Base-by-base conservation (phyloP, 2,797 vertebrate genomes). In the Phoxinus dragarum region DNA sequence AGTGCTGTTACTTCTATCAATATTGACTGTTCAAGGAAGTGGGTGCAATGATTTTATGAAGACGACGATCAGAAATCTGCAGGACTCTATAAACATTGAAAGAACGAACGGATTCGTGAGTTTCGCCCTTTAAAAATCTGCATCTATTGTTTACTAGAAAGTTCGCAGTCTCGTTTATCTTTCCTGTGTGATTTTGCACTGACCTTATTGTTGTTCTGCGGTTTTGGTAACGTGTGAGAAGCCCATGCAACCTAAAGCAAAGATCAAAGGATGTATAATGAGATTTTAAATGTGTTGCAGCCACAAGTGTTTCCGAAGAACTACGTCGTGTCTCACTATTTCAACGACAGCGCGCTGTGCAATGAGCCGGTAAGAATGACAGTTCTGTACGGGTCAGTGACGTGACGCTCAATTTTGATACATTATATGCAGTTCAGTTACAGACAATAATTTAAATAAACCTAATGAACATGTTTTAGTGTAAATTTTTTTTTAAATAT, bases 1-100 rank as follows among this genome's bases (percentile, higher is more conserved):
- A 96, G 94, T 93, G 92, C 89, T 95, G 84, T 89, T 95, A 85
- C 93, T 96, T 91, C 91, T 96, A 92, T 95, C 92, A 90, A 87
- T 94, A 84, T 90, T 93, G 89, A 94, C 91, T 87, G 93, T 94
- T 91, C 93, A 86, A 90, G 95, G 94, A 91, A 92, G 91, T 89
- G 94, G 93, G 89, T 96, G 95, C 88, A 82, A 92, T 64, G 76
- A 84, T 9, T 71, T 89, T 88, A 89, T 93, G 91, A 93, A 10
- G 88, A 90, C 87, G 72, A 88, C 86, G 64, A 92, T 95, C 72
- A 89, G 66, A 86, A 94, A 94, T 80, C 91, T 96, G 54, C 93
- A 94, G 87, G 47, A 14, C 0, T 91, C 92, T 5, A 93, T 95
- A 54, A 90, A 93, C 86, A 84, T 83, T 1, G 94, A 95, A 91